Evolutionary conservation across 2,888 invertebrate species (phyloP).

Genomic region (Sminthurinus aureus): DNA sequence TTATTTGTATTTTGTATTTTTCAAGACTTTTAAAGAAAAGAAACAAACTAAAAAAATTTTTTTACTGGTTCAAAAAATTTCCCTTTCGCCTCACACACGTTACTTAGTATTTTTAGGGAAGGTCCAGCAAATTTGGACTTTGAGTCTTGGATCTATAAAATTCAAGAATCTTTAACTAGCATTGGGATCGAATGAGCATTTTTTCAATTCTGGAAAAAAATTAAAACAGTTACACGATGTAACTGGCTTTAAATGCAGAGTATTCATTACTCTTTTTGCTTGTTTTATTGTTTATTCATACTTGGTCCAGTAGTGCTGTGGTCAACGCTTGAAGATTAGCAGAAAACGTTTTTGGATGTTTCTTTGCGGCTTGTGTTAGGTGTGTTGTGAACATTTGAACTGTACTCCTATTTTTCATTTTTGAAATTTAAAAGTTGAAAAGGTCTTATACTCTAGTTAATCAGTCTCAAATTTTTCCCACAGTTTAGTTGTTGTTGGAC

Average conservation of each 20-base stretch:
- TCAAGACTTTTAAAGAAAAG: too few species aligned
- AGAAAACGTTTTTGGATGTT: constrained; percentile 32
- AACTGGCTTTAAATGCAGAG: not conserved
- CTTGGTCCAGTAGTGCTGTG: constrained; percentile 22
- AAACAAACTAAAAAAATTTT: not conserved
- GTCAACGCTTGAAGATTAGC: not conserved
- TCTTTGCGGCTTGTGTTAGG: constrained; percentile 21
- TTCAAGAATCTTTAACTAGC: too few species aligned
- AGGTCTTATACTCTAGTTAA: too few species aligned
- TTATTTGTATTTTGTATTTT: too few species aligned
- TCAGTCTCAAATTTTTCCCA: not conserved
- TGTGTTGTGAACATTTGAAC: constrained; percentile 30
- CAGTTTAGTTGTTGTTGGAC: too few species aligned
- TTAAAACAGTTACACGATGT: not conserved
- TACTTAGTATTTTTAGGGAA: constrained; percentile 26
- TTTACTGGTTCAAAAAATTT: constrained; percentile 28
- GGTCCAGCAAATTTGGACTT: constrained; percentile 31
- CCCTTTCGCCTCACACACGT: constrained; percentile 29
- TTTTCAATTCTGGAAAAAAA: not conserved
- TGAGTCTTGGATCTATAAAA: constrained; percentile 17
- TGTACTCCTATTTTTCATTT: not conserved
- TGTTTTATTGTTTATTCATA: too few species aligned
- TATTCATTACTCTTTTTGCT: too few species aligned
- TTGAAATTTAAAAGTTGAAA: not conserved
- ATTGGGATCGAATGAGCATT: too few species aligned